Base-by-base conservation (phyloP, 2,888 invertebrate species). In the Lacanobia oleracea region DNA sequence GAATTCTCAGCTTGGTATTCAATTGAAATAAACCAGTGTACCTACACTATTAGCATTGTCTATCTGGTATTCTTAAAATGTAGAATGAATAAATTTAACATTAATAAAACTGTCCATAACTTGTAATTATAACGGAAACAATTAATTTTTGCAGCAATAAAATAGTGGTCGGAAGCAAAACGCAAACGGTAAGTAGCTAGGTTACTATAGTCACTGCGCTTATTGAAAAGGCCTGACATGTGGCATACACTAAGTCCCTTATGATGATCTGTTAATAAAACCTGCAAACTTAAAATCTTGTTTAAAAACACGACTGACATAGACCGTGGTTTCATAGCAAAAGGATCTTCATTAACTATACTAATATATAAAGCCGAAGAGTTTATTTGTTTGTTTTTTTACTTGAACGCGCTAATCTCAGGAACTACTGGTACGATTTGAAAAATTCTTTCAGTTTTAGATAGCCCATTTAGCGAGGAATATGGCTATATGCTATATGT, bases 1-100 rank as follows among this genome's bases (percentile, higher is more conserved):
- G 75, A 81, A 81, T 81, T 67, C 69, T 40, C 18, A 62, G 66
- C 40, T 56, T 6, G 51, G 66, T 65, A 82, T 74, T 79, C 72
- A 79, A 82, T 79, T 72, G 64, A 72, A 75, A 71, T 63, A 78
- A 84, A 83, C 84, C 61, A 75, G 75, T 82, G 70, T 71, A 53
- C 51, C 14, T 45, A 70, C 59, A 57, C 62, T 70, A 73, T 75
- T 77, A 66, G 69, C 71, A 82, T 83, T 83, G 74, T 75, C 43
- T 75, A 72, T 62, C 62, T 53, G 72, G 69, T 54, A 84, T 84
- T 85, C 77, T 82, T 82, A 82, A 84, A 84, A 79, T 75, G 72
- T 79, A 56, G 64, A 62, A 61, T 62, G 67, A 45, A 43, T 75
- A 67, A 73, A 80, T 74, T 74, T 68, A 37, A 37, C 40, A 75